Base-by-base conservation (phyloP, 2,113 vertebrate genomes). In the Cercocebus atys region DNA sequence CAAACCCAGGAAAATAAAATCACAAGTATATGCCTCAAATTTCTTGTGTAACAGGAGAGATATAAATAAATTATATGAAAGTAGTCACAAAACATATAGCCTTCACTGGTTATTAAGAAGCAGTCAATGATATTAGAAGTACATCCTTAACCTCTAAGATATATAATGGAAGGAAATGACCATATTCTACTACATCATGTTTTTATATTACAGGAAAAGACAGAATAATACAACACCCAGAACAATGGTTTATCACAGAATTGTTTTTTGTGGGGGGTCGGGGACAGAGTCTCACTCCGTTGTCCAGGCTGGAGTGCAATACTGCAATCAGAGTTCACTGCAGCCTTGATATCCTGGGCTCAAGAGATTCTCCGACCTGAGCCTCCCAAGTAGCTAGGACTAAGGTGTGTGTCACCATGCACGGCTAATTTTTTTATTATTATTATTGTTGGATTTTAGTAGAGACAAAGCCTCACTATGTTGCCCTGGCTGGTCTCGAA, bases 91-190 rank as follows among this genome's bases (percentile, higher is more conserved):
- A 95, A 80, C 40, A 50, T 5, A 50, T 22, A 70, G 23, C 50
- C 50, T 80, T 72, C 55, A 2, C 70, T 76, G 52, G 57, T 81
- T 84, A 83, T 27, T 35, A 87, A 82, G 96, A 97, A 78, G 87
- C 87, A 57, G 89, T 50, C 45, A 84, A 17, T 30, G 64, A 64
- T 52, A 50, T 72, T 40, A 30, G n/a, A 82, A 55, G 40, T 20
- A 66, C 9, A 92, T 75, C 70, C 43, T 84, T 96, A 94, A 70
- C 52, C 61, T 97, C 88, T 55, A 47, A 96, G 73, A 90, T 43
- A 86, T 38, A 94, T 73, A 90, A 88, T 86, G 85, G 88, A 57
- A 92, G 94, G 93, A 97, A 97, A 94, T 88, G 91, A 88, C 76
- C 45, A 45, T 81, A 95, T 76, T 82, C 82, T 57, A 82, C 84